Conservation (phyloP, 1,140 invertebrate species). For the Musca vetustissima region DNA sequence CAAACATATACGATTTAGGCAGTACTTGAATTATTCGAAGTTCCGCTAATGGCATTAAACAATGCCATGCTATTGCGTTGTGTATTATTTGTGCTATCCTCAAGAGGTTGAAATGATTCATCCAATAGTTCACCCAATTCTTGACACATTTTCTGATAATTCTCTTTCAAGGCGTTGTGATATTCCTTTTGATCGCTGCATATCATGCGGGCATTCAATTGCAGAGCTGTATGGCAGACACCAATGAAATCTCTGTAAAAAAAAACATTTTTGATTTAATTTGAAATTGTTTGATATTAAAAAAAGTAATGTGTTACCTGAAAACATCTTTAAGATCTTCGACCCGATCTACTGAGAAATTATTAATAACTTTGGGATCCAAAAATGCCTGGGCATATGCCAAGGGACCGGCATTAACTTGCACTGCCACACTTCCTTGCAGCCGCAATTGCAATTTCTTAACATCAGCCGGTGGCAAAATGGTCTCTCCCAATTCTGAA, state of each 20-base stretch:
- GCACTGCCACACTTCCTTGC: constrained; percentile 88
- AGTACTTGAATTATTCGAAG: constrained; percentile 67
- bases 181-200: constrained; percentile 85
- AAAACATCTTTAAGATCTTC: constrained; percentile 83
- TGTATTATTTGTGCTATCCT: constrained; percentile 53
- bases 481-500: constrained; percentile 81
- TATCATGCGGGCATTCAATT: constrained; percentile 84
- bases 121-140: constrained; percentile 73
- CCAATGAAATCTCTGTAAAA: constrained; percentile 80
- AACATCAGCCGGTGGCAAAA: constrained; percentile 76
- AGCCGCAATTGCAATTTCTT: constrained; percentile 88
- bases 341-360: constrained; percentile 79
- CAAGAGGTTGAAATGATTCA: constrained; percentile 58
- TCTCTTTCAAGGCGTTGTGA: constrained; percentile 80
- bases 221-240: constrained; percentile 82
- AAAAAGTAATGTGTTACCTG: constrained; percentile 62
- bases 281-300: constrained; percentile 24
- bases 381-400: constrained; percentile 91
- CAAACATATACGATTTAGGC: constrained; percentile 56
- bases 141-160: constrained; percentile 82
- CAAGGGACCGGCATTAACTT: constrained; percentile 93
- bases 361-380: constrained; percentile 66
- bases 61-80: constrained; percentile 67
- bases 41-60: constrained; percentile 69
- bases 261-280: constrained; percentile 25